phyloP scores from a whole-genome alignment of 2,797 vertebrate genomes.

The Phataginus tetradactyla region DNA sequence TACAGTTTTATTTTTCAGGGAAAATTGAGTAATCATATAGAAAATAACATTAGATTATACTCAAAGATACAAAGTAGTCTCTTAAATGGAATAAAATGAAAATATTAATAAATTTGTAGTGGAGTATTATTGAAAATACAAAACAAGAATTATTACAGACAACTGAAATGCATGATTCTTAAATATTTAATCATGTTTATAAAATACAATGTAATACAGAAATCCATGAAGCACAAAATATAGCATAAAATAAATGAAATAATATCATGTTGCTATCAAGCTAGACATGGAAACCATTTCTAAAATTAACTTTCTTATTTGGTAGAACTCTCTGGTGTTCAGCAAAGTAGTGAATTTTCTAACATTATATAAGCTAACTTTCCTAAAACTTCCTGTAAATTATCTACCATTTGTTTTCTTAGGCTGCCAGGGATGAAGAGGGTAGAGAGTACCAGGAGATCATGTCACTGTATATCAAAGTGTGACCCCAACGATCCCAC shows the following conservation, averaged over 20 bases:
- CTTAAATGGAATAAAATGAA: slow-evolving; percentile 65
- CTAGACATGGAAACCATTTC: background rate
- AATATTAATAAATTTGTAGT: background rate
- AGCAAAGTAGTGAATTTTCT: background rate
- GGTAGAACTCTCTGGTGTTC: background rate
- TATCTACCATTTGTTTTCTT: background rate
- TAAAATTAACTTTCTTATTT: slow-evolving; percentile 22
- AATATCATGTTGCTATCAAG: background rate
- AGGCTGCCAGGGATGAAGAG: background rate
- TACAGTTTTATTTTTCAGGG: background rate
- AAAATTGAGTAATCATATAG: slow-evolving; percentile 13
- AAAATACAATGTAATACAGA: slow-evolving; percentile 18
- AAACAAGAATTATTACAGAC: slow-evolving; percentile 28
- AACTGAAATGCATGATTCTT: background rate
- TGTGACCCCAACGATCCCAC: background rate
- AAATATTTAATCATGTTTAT: background rate
- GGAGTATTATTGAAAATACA: background rate
- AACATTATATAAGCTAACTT: background rate
- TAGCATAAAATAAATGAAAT: slow-evolving; percentile 35
- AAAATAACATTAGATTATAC: background rate
- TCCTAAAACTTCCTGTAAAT: background rate
- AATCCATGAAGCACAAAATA: background rate
- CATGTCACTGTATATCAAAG: background rate
- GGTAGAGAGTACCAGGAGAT: background rate
- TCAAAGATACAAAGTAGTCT: background rate